These are phyloP conservation scores for Polydrusus pterygomalis DNA, from an alignment of 2,888 invertebrate genomes.

Conservation along the genomic window DNA sequence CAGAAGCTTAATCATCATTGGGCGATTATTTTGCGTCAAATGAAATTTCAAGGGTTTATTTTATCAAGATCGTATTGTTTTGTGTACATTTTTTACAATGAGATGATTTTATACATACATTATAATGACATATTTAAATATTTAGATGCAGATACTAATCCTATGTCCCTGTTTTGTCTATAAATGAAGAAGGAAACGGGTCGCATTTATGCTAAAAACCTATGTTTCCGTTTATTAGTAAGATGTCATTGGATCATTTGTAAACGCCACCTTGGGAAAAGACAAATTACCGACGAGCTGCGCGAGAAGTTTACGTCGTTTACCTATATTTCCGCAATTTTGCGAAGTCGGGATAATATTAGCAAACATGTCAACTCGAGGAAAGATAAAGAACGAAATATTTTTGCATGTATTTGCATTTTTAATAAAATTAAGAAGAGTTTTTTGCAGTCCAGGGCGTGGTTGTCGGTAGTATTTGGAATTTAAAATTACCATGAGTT, in stretches of 20 bases:
- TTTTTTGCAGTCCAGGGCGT: not conserved
- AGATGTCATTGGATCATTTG: conserved; percentile 19
- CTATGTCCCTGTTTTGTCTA: too few species aligned
- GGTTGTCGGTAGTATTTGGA: not conserved
- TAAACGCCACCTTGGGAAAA: conserved; percentile 15
- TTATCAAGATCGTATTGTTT: too few species aligned
- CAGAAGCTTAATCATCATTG: too few species aligned
- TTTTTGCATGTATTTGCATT: conserved; percentile 7
- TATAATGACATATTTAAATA: too few species aligned
- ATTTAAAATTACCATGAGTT: not conserved
- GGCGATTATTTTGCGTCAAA: too few species aligned
- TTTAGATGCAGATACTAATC: too few species aligned
- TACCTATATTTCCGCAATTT: conserved; percentile 14
- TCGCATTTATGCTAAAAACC: too few species aligned
- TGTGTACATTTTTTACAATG: too few species aligned
- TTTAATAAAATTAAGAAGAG: not conserved
- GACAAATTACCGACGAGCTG: conserved; percentile 14
- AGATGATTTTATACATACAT: too few species aligned
- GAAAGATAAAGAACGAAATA: not conserved
- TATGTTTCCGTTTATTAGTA: conserved; percentile 34
- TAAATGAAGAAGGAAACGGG: too few species aligned
- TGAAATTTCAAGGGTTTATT: too few species aligned
- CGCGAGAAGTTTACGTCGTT: not conserved
- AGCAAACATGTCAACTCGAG: conserved; percentile 4
- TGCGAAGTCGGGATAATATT: not conserved